These are phyloP conservation scores for Heliocidaris tuberculata DNA, from an alignment of 35 echinoderm and acorn worm species.

Conservation along the genomic window DNA sequence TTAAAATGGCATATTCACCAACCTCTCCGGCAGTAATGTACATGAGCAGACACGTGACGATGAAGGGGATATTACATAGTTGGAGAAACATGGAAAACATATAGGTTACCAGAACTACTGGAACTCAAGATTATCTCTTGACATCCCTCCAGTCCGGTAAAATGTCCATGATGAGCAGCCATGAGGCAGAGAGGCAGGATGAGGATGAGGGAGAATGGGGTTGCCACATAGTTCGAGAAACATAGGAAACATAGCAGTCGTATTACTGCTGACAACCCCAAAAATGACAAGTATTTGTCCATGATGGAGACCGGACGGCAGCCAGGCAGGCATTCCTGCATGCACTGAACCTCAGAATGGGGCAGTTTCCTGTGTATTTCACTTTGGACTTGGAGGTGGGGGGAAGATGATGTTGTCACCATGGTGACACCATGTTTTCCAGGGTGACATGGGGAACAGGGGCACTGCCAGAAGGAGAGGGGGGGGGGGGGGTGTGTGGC, in stretches of 20 bases:
- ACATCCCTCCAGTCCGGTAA: too few relatives aligned
- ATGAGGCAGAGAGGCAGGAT: too few relatives aligned
- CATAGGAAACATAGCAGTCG: not conserved
- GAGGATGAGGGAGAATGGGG: not conserved
- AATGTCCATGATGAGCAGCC: not conserved
- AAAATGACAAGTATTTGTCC: constrained; percentile 3
- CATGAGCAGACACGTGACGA: not conserved
- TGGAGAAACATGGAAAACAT: too few relatives aligned
- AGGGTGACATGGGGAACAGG: not conserved
- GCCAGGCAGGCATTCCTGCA: not conserved
- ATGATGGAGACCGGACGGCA: not conserved
- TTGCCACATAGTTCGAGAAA: not conserved
- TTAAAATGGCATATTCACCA: not conserved
- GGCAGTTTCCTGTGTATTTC: not conserved
- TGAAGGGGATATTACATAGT: too few relatives aligned
- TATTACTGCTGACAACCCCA: constrained; percentile 15
- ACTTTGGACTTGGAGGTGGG: not conserved
- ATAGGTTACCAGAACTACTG: too few relatives aligned
- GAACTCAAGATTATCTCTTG: too few relatives aligned
- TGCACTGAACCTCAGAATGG: not conserved
- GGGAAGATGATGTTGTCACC: not conserved
- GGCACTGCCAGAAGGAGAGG: too few relatives aligned
- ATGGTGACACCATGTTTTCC: not conserved
- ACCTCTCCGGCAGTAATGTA: not conserved
- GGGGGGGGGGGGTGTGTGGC: too few relatives aligned